Base-by-base conservation (phyloP, 2,888 invertebrate species). In the Diloba caeruleocephala region DNA sequence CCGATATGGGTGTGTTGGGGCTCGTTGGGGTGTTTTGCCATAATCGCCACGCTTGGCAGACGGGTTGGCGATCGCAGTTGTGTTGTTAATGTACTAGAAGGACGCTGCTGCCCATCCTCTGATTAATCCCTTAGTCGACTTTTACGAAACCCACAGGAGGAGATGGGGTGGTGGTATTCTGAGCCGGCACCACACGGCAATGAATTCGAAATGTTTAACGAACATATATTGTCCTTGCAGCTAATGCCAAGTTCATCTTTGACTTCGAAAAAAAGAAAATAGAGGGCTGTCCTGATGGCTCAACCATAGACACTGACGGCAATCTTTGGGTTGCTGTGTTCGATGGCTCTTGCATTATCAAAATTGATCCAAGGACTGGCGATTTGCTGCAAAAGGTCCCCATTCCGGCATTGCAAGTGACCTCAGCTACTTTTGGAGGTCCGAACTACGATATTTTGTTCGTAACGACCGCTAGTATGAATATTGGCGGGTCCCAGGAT, bases 291-390 rank as follows among this genome's bases (percentile, higher is more conserved):
- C 95, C 96, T 0, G 96, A 97, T 79, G 96, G 96, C 3, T 95
- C 96, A 94, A 96, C 96, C 29, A 96, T 97, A 38, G 97, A 97
- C 82, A 92, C 94, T 0, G 95, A 96, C 52, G 97, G 96, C 1
- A 96, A 96, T 76, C 86, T 97, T 0, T 97, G 97, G 96, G 94
- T 97, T 2, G 96, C 96, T 0, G 94, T 95, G 29, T 97, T 95
- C 80, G 90, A 93, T 44, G 96, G 95, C 0, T 93, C 94, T 6
- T 94, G 95, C 76, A 91, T 94, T 13, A 58, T 94, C 31, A 86
- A 95, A 68, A 79, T 95, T 15, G 90, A 95, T 76, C 95, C 95
- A 0, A 83, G 76, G 8, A 88, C 85, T 6, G 94, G 95, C 2
- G 90, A 94, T 45, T 78, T 96, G 1, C 81, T 96, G 1, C 87